Evolutionary conservation across 2,113 vertebrate species (phyloP).

Genomic region (Garra rufa): DNA sequence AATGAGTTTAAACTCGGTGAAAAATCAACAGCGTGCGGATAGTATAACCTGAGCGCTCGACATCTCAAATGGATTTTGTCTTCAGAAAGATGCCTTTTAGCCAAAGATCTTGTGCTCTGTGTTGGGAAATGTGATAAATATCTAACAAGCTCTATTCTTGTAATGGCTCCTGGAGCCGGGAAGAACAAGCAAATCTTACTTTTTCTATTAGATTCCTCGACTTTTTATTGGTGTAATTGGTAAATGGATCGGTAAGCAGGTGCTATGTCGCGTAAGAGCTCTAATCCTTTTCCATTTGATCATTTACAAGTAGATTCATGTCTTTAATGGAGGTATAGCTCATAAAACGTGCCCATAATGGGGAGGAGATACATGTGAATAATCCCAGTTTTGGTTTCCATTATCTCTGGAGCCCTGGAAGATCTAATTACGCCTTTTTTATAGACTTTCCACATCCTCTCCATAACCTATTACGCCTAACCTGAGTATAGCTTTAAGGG

Average conservation of each 20-base stretch:
- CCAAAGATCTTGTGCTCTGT: constrained; percentile 52
- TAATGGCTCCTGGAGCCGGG: constrained; percentile 57
- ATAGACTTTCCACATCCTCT: constrained; percentile 53
- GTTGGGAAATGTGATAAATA: constrained; percentile 67
- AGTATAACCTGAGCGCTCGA: constrained; percentile 54
- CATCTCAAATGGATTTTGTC: constrained; percentile 63
- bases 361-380: constrained; percentile 44
- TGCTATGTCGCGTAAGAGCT: constrained; percentile 55
- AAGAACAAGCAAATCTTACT: constrained; percentile 52
- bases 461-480: constrained; percentile 47
- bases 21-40: constrained; percentile 54
- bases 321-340: constrained; percentile 57
- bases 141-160: constrained; percentile 61
- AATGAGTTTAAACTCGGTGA: constrained; percentile 55
- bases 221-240: constrained; percentile 59
- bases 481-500: constrained; percentile 39
- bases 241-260: constrained; percentile 54
- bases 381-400: constrained; percentile 48
- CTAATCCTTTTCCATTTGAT: constrained; percentile 48
- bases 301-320: constrained; percentile 54
- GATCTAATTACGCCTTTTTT: constrained; percentile 52
- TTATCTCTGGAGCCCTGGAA: constrained; percentile 42
- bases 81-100: constrained; percentile 60
- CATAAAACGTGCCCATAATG: constrained; percentile 46
- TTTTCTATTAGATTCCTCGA: constrained; percentile 63